Conservation (phyloP, 1,140 invertebrate genomes). For the Bombus turneri region DNA sequence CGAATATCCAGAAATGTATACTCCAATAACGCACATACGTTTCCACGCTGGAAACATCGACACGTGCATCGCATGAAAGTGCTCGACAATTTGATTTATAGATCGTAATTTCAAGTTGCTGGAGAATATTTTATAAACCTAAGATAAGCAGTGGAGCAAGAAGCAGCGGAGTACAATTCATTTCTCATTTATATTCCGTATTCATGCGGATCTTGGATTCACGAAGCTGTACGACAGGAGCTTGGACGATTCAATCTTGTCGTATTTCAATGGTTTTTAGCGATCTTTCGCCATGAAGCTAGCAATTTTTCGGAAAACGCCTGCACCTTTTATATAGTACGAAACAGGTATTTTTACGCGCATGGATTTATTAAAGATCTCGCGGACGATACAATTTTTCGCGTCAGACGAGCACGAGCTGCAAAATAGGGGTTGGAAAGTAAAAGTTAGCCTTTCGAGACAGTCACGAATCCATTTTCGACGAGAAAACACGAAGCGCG, state of each 20-base stretch:
- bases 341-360: not conserved
- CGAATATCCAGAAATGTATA: too few species aligned
- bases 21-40: too few species aligned
- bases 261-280: not conserved
- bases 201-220: not conserved
- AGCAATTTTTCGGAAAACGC: not conserved
- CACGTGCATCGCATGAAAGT: not conserved
- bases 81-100: not conserved
- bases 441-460: not conserved
- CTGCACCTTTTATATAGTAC: too few species aligned
- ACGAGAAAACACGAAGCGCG: not conserved
- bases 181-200: not conserved
- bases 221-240: not conserved
- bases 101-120: not conserved
- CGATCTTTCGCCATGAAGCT: not conserved
- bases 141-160: not conserved
- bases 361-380: not conserved
- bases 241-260: not conserved
- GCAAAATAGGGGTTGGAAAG: not conserved
- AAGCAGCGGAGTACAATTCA: not conserved
- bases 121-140: not conserved
- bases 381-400: not conserved
- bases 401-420: not conserved
- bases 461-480: not conserved
- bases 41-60: too few species aligned